phyloP scores from a whole-genome alignment of 2,888 invertebrate species.

The Lamellibrachia satsuma region DNA sequence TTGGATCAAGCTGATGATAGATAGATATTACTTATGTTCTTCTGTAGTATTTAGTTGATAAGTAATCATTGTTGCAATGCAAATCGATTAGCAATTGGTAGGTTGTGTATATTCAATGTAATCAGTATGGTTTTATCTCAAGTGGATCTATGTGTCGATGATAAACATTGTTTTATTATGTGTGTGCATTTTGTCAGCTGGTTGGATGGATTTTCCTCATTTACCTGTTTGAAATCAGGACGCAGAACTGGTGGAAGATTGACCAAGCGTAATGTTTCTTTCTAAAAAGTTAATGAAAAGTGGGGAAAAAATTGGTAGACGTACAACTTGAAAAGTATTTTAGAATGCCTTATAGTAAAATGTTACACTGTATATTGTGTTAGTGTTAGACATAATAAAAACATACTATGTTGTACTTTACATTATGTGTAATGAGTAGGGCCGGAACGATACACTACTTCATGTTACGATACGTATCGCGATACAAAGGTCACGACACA shows the following conservation, averaged over 20 bases:
- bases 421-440: neutral
- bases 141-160: neutral
- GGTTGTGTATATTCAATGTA: neutral
- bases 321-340: neutral
- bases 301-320: neutral
- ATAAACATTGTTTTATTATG: neutral
- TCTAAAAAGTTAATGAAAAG: neutral
- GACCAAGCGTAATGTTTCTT: neutral
- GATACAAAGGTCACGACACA: too few relatives aligned
- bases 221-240: neutral
- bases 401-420: neutral
- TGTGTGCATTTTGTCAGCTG: neutral
- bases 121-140: neutral
- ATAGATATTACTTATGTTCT: neutral
- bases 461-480: too few relatives aligned
- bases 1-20: neutral
- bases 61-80: constrained; percentile 1
- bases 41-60: neutral
- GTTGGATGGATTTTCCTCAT: neutral
- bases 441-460: too few relatives aligned
- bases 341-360: neutral
- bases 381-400: constrained; percentile 9
- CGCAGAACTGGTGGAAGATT: neutral
- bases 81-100: neutral
- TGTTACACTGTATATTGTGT: constrained; percentile 7